Evolutionary conservation across 2,888 invertebrate genomes (phyloP).

Genomic region (Eupithecia inturbata): DNA sequence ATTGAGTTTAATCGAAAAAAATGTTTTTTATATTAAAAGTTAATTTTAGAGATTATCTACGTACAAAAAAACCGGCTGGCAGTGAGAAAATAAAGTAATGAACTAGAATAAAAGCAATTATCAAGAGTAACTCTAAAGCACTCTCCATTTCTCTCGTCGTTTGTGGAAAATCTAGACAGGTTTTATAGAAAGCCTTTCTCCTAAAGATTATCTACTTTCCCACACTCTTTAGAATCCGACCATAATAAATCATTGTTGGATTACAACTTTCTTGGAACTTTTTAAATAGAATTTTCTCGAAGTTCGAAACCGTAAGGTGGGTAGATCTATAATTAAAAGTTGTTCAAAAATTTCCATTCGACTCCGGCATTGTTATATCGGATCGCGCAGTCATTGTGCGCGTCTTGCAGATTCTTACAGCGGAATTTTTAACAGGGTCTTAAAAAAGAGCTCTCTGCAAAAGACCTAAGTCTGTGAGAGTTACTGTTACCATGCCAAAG

Average conservation of each 20-base stretch:
- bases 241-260: constrained; percentile 58
- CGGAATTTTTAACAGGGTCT: constrained; percentile 14
- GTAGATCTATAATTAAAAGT: constrained; percentile 61
- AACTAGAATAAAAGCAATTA: not conserved
- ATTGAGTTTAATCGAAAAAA: no score
- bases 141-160: not conserved
- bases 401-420: constrained; percentile 42
- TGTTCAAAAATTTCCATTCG: constrained; percentile 48
- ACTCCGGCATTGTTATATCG: constrained; percentile 46
- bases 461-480: not conserved
- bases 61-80: not conserved
- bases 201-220: constrained; percentile 44
- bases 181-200: not conserved
- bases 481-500: not conserved
- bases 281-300: constrained; percentile 60
- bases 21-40: no score
- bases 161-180: not conserved
- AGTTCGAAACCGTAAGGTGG: constrained; percentile 53
- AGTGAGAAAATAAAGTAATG: not conserved
- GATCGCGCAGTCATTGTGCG: constrained; percentile 37
- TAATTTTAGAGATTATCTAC: not conserved
- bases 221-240: constrained; percentile 45
- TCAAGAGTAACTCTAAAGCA: not conserved
- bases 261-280: constrained; percentile 55
- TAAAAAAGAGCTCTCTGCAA: not conserved